A percentile compares a stretch with the other conserved stretches of the same genome.
Evolutionary conservation across 2,113 vertebrate species (phyloP).

Genomic region (Callocephalon fimbriatum): DNA sequence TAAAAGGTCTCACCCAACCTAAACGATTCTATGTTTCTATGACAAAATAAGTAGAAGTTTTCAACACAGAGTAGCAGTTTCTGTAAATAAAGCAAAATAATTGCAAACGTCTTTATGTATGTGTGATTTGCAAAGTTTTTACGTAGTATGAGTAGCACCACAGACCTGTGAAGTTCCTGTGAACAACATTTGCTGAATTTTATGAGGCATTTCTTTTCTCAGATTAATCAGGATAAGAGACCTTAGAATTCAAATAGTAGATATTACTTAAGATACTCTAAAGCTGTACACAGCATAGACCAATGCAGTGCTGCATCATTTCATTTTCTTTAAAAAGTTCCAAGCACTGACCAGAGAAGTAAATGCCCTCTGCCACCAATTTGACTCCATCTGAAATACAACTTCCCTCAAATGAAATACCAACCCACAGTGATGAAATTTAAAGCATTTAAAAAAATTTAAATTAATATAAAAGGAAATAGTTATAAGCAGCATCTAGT

Average conservation of each 20-base stretch:
- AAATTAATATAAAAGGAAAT: neutral
- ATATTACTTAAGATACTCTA: neutral
- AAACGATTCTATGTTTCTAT: neutral
- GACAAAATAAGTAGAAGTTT: neutral
- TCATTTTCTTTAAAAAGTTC: neutral
- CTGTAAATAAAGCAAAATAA: neutral
- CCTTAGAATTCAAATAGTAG: neutral
- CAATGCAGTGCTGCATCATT: neutral
- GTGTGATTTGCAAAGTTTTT: neutral
- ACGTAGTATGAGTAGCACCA: neutral
- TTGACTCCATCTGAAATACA: neutral
- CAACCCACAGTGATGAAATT: neutral
- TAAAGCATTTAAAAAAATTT: neutral
- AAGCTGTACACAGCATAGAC: accelerated
- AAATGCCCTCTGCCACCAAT: neutral
- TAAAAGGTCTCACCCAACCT: neutral
- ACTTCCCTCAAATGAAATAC: neutral
- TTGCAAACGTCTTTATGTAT: neutral
- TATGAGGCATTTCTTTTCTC: neutral
- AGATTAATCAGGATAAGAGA: neutral
- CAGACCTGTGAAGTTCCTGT: neutral
- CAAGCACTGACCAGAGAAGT: neutral
- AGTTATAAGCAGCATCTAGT: neutral
- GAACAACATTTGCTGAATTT: neutral
- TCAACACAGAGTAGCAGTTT: neutral